Evolutionary conservation across 2,888 invertebrate species (phyloP).

Genomic region (Stenurella melanura): DNA sequence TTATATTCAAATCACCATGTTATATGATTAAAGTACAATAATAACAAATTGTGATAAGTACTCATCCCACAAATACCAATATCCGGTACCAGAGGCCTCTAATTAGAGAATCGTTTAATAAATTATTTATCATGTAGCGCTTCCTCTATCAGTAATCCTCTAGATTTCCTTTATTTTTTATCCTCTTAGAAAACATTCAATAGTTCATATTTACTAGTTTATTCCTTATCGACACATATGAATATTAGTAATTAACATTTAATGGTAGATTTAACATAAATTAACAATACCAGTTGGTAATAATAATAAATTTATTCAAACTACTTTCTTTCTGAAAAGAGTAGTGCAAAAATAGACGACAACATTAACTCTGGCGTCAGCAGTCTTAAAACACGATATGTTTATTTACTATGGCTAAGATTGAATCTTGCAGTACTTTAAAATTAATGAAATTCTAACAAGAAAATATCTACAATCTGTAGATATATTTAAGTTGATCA

Average conservation of each 20-base stretch:
- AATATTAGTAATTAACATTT: constrained; percentile 30
- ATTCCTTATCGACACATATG: constrained; percentile 4
- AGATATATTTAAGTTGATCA: no score
- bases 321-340: constrained; percentile 19
- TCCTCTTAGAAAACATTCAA: background rate
- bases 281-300: constrained; percentile 27
- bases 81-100: background rate
- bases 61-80: constrained; percentile 8
- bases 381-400: constrained; percentile 14
- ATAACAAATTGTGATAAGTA: constrained; percentile 6
- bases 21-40: background rate
- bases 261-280: constrained; percentile 24
- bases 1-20: background rate
- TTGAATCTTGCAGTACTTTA: constrained; percentile 4
- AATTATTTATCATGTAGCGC: constrained; percentile 13
- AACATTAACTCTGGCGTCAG: constrained; percentile 21
- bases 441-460: constrained; percentile 9
- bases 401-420: constrained; percentile 10
- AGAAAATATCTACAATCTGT: background rate
- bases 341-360: constrained; percentile 12
- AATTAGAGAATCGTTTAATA: constrained; percentile 15
- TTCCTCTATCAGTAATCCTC: constrained; percentile 17
- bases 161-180: constrained; percentile 16
- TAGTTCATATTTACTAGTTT: constrained; percentile 10
- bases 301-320: constrained; percentile 29